A percentile compares a stretch with the other conserved stretches of the same genome.
Conservation (phyloP, 2,888 invertebrate genomes). For the Caenorhabditis sp. region DNA sequence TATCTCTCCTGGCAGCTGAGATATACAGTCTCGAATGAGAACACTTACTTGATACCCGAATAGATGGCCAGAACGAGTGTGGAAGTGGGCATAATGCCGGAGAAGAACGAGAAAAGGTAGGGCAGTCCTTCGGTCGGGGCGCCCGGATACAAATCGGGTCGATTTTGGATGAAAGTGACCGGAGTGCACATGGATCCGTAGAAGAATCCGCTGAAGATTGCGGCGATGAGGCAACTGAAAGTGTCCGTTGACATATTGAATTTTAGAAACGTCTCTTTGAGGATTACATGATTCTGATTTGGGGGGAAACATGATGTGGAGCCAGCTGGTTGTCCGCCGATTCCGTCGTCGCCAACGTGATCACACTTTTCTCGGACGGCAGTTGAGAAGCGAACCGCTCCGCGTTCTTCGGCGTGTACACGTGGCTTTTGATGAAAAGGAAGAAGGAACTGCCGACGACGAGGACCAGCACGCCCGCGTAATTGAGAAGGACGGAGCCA, state of each 20-base stretch:
- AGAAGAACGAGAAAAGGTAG: slow-evolving; percentile 81
- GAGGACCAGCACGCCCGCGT: slow-evolving; percentile 61
- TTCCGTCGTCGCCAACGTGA: not conserved
- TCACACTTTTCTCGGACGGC: slow-evolving; percentile 35
- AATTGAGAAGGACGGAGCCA: slow-evolving; percentile 60
- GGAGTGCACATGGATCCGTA: slow-evolving; percentile 81
- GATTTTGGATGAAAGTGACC: slow-evolving; percentile 80
- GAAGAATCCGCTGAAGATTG: slow-evolving; percentile 80
- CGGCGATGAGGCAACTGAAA: slow-evolving; percentile 79
- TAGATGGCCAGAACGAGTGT: slow-evolving; percentile 79
- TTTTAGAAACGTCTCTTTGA: too few relatives aligned
- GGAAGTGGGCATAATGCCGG: slow-evolving; percentile 80
- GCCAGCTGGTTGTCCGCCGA: too few relatives aligned
- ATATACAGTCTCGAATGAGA: not conserved
- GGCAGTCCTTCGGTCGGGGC: slow-evolving; percentile 65
- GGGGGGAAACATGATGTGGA: not conserved
- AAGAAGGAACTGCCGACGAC: slow-evolving; percentile 64
- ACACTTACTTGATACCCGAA: slow-evolving; percentile 68
- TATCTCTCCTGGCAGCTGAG: not conserved
- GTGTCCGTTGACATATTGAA: not conserved
- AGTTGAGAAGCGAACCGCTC: slow-evolving; percentile 24
- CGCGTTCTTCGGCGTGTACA: slow-evolving; percentile 16
- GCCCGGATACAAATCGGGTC: slow-evolving; percentile 64
- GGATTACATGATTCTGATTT: not conserved
- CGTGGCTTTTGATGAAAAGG: slow-evolving; percentile 65